These are phyloP conservation scores for Myopa tessellatipennis DNA, from an alignment of 2,888 invertebrate species.

Conservation along the genomic window DNA sequence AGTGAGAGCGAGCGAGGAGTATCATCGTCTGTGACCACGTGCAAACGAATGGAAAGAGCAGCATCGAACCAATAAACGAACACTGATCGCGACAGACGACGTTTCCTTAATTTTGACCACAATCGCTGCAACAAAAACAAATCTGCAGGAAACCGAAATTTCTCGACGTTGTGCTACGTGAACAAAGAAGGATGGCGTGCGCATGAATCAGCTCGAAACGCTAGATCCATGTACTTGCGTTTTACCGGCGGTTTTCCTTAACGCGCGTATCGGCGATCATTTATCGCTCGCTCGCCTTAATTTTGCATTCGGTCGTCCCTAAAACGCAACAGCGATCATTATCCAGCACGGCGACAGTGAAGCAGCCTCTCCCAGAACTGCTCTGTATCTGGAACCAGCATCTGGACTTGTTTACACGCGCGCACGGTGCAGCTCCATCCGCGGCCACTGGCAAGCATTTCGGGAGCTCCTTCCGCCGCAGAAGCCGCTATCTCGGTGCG, in stretches of 20 bases:
- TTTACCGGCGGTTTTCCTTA: conserved; percentile 25
- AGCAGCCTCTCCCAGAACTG: conserved; percentile 24
- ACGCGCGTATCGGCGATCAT: conserved; percentile 17
- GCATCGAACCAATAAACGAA: not conserved
- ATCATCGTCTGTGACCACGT: not conserved
- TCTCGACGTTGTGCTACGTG: not conserved
- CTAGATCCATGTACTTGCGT: not conserved
- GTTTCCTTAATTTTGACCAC: not conserved
- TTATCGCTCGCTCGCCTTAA: not conserved
- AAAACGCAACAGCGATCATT: conserved; percentile 38
- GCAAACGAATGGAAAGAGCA: not conserved
- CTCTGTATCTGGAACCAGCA: conserved; percentile 44
- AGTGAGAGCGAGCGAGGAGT: not conserved
- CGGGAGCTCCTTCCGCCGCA: conserved; percentile 14
- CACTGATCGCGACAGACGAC: not conserved
- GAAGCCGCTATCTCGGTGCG: conserved; percentile 24
- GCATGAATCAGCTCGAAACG: not conserved
- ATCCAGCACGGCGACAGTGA: conserved; percentile 36
- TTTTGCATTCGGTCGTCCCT: not conserved
- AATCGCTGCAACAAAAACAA: not conserved
- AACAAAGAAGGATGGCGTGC: not conserved
- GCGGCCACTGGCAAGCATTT: conserved; percentile 5
- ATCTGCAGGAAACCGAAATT: not conserved
- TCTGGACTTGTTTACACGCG: conserved; percentile 47
- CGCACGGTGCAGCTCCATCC: conserved; percentile 19